These are phyloP conservation scores for Parasteatoda lunata DNA, from an alignment of 2,888 invertebrate genomes.

Conservation along the genomic window DNA sequence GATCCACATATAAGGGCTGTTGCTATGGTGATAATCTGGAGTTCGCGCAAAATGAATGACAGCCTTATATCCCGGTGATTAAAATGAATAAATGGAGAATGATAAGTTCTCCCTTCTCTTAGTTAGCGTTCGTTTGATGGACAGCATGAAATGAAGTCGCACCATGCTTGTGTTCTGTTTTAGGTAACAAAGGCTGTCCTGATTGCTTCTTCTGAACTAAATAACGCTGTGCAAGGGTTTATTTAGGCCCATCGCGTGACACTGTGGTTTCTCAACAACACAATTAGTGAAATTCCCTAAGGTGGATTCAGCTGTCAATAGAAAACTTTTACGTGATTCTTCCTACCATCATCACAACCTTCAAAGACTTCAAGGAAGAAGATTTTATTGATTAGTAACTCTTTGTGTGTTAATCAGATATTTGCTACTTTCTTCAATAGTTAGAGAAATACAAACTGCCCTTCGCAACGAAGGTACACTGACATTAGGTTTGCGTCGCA, in stretches of 20 bases:
- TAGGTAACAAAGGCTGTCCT: conserved; percentile 58
- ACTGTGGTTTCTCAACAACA: conserved; percentile 45
- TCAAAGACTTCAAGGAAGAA: too few relatives aligned
- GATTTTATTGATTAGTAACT: too few relatives aligned
- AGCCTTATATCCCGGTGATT: conserved; percentile 67
- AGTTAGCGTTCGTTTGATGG: conserved; percentile 46
- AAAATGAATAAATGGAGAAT: conserved; percentile 67
- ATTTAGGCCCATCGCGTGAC: conserved; percentile 44
- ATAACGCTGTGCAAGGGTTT: conserved; percentile 54
- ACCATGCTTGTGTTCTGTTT: conserved; percentile 42
- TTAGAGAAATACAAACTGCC: too few relatives aligned
- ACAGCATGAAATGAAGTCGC: conserved; percentile 59
- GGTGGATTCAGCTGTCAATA: conserved; percentile 21
- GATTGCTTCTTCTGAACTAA: conserved; percentile 55
- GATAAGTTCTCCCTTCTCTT: conserved; percentile 63
- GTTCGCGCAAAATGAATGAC: conserved; percentile 63
- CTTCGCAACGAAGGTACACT: too few relatives aligned
- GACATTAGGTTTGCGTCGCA: too few relatives aligned
- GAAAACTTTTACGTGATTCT: conserved; percentile 2
- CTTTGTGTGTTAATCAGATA: too few relatives aligned
- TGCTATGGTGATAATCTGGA: conserved; percentile 66
- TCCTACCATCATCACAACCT: background rate
- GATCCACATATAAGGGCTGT: conserved; percentile 60
- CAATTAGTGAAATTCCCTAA: conserved; percentile 58
- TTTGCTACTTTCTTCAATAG: too few relatives aligned